These are phyloP conservation scores for Vulpes lagopus DNA, from an alignment of 2,113 vertebrate genomes.

Conservation along the genomic window DNA sequence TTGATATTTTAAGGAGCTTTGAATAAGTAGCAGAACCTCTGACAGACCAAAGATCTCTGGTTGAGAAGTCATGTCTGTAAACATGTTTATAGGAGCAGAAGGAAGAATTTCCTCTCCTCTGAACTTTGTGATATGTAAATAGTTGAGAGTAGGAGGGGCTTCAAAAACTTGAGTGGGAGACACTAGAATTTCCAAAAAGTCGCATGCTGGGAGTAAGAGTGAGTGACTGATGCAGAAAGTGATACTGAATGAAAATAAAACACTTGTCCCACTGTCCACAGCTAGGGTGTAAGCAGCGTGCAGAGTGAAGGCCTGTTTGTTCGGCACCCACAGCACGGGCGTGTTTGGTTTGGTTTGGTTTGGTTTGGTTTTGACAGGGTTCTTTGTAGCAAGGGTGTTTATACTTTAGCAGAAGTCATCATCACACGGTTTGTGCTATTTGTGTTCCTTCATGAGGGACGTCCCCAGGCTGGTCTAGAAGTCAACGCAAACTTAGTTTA, in stretches of 20 bases:
- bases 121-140: slow-evolving; percentile 41
- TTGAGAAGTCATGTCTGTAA: slow-evolving; percentile 21
- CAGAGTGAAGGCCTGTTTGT: neutral
- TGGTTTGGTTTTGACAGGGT: neutral
- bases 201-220: neutral
- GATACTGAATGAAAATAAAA: neutral
- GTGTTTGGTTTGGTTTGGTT: neutral
- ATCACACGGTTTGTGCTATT: neutral
- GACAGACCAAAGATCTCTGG: neutral
- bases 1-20: neutral
- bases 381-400: neutral
- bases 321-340: neutral
- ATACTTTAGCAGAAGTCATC: neutral
- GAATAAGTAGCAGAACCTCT: slow-evolving; percentile 1
- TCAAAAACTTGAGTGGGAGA: neutral
- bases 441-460: neutral
- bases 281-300: neutral
- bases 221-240: neutral
- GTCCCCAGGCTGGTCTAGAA: neutral
- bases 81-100: slow-evolving; percentile 28
- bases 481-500: slow-evolving; percentile 9
- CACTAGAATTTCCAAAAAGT: slow-evolving; percentile 32
- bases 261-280: neutral
- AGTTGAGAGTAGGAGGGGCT: slow-evolving; percentile 6
- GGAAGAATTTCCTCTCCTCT: slow-evolving; percentile 42